Evolutionary conservation across 2,888 invertebrate genomes (phyloP), one percentile per base, ranked within the genome.

Genomic region (Polia nebulosa): DNA sequence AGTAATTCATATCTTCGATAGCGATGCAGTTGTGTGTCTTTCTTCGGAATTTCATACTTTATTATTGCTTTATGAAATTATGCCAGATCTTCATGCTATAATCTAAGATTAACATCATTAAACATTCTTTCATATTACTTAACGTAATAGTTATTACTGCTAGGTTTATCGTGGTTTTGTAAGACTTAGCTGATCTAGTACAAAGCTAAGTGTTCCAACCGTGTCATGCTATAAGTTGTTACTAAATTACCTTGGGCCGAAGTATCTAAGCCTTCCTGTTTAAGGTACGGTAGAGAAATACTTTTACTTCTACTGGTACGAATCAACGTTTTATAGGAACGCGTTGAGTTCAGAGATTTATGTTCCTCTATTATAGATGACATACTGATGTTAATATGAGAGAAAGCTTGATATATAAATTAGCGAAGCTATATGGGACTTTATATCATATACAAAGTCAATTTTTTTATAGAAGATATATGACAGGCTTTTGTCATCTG

Each of bases 111-210:
- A 49, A 27, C 52, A 65, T 59, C 47, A 56, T 59, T 55, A 61
- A 63, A 20, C 47, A 57, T 59, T 61, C 56, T 27, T 60, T 70
- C 60, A 49, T 25, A 61, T 87, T 84, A 84, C 84, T 82, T 81
- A 87, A 87, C 82, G 69, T 77, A 66, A 82, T 78, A 78, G 80
- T 83, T 85, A 85, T 80, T 77, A 68, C 66, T 78, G 71, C 67
- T 78, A 76, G 74, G 76, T 83, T 79, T 83, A 68, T 67, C 66
- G 69, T 60, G 41, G 76, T 87, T 87, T 87, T 86, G 84, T 61
- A 82, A 78, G 62, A 81, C 57, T 27, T 83, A 88, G 80, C 51
- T 80, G 81, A 82, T 81, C 75, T 82, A 79, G 82, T 76, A 79
- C 83, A 85, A 78, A 81, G 70, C 73, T 81, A 81, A 79, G 62